phyloP scores from a whole-genome alignment of 2,113 vertebrate genomes.

The Seriola dumerili region DNA sequence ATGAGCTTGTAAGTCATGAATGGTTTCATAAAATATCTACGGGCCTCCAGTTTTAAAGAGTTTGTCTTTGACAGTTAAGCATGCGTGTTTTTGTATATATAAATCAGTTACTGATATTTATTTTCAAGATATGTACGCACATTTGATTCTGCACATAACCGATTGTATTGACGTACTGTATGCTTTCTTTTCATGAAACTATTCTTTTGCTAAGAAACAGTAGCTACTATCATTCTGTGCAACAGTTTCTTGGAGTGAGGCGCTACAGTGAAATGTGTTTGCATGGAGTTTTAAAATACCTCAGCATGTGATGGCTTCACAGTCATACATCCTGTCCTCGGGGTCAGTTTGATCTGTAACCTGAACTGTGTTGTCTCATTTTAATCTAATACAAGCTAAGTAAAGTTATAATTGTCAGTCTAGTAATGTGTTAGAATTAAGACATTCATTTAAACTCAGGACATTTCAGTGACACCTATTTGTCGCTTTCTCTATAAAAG shows the following conservation, averaged over 20 bases:
- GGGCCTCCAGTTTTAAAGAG: background rate
- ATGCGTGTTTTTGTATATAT: conserved; percentile 5
- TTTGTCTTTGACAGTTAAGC: background rate
- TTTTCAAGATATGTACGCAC: background rate
- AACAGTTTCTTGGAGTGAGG: background rate
- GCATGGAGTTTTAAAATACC: conserved; percentile 2
- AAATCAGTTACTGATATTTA: conserved; percentile 13
- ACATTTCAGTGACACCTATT: background rate
- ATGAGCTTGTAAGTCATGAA: background rate
- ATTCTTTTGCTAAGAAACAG: background rate
- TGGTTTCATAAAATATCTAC: background rate
- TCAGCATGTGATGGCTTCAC: background rate
- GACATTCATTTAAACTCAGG: background rate
- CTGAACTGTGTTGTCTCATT: background rate
- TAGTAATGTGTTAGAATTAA: background rate
- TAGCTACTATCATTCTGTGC: background rate
- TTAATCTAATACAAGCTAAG: background rate
- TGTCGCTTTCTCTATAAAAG: background rate
- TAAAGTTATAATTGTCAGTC: background rate
- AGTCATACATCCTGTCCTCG: background rate
- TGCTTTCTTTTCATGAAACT: conserved; percentile 6
- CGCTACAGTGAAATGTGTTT: conserved; percentile 24
- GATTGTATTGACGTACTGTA: background rate
- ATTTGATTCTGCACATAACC: background rate
- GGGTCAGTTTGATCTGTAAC: background rate